Evolutionary conservation across 2,113 vertebrate species (phyloP).

Genomic region (Camarhynchus parvulus): DNA sequence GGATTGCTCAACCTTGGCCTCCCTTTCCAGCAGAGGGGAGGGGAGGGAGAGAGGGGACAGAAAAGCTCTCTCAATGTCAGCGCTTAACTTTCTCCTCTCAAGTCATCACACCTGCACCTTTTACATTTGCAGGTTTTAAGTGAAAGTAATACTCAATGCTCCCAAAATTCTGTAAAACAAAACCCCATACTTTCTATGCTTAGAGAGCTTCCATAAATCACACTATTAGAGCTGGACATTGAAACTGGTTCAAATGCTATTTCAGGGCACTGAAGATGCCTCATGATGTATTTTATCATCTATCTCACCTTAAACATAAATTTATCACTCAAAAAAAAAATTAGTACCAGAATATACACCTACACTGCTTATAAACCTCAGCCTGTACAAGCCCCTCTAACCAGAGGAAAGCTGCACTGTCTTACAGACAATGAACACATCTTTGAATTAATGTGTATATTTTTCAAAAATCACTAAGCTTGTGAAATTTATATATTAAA

Average conservation of each 20-base stretch:
- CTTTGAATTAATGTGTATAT: background rate
- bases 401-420: background rate
- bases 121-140: background rate
- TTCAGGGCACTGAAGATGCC: background rate
- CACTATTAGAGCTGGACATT: background rate
- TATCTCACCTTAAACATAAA: background rate
- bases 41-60: background rate
- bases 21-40: background rate
- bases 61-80: background rate
- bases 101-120: background rate
- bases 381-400: background rate
- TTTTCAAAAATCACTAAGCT: background rate
- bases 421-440: background rate
- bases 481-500: constrained; percentile 12
- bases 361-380: background rate
- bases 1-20: background rate
- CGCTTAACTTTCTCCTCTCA: background rate
- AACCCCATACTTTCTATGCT: background rate
- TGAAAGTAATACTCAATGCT: background rate
- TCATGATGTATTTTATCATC: background rate
- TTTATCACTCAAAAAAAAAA: background rate
- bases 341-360: background rate
- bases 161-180: background rate
- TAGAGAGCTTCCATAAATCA: background rate
- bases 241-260: background rate